Percentiles rank a stretch among this genome's conserved stretches.
Conservation (phyloP, 1,140 invertebrate species). For the Achatina immaculata region DNA sequence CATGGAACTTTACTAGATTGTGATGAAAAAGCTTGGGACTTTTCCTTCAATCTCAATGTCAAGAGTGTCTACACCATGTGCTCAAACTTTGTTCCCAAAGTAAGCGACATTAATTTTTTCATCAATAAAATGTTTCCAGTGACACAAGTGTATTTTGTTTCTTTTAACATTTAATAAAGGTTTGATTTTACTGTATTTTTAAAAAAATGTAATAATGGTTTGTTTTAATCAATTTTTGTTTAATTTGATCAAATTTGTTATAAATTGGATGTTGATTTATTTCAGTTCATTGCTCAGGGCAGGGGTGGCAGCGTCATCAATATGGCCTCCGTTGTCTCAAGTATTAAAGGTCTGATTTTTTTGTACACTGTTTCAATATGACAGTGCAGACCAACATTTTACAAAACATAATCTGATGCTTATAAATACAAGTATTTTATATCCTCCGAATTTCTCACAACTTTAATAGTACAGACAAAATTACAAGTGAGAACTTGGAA, state of each 20-base stretch:
- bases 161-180: too few species aligned
- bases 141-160: neutral
- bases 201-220: too few species aligned
- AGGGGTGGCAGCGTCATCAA: conserved; percentile 69
- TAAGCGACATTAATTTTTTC: conserved; percentile 33
- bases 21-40: conserved; percentile 69
- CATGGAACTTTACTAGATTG: conserved; percentile 69
- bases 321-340: conserved; percentile 72
- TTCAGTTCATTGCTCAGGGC: conserved; percentile 62
- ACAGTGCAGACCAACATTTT: neutral
- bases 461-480: neutral
- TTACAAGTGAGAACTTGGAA: neutral
- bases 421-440: neutral
- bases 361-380: neutral
- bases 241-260: too few species aligned
- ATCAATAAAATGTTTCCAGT: neutral
- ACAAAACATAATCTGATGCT: neutral
- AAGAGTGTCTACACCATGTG: conserved; percentile 70
- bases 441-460: neutral
- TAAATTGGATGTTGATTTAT: conserved; percentile 25
- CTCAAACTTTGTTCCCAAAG: conserved; percentile 67
- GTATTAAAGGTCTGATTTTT: conserved; percentile 64
- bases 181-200: too few species aligned
- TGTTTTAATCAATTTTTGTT: too few species aligned
- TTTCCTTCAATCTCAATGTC: conserved; percentile 72